These are phyloP conservation scores for Drosophila prosaltans DNA, from an alignment of 1,140 invertebrate species.

Conservation along the genomic window DNA sequence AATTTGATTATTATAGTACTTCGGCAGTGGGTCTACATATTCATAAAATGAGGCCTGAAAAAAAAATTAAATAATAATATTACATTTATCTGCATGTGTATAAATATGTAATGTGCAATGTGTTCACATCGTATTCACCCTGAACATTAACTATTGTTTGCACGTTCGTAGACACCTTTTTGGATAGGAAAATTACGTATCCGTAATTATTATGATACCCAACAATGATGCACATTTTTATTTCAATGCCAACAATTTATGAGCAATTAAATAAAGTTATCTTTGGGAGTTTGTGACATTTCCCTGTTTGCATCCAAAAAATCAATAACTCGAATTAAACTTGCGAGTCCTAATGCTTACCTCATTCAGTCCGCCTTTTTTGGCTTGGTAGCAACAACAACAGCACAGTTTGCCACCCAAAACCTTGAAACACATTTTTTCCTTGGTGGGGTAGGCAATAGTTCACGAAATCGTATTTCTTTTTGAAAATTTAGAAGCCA, in stretches of 20 bases:
- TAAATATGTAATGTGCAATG: not conserved
- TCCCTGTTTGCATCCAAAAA: not conserved
- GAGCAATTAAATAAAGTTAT: too few relatives aligned
- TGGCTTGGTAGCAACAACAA: constrained; percentile 50
- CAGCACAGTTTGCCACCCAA: constrained; percentile 51
- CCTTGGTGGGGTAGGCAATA: not conserved
- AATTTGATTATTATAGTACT: constrained; percentile 65
- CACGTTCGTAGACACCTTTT: too few relatives aligned
- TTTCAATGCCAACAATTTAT: too few relatives aligned
- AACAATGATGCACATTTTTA: too few relatives aligned
- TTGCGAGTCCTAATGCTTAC: constrained; percentile 46
- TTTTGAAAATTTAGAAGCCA: not conserved
- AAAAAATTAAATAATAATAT: too few relatives aligned
- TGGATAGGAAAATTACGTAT: not conserved
- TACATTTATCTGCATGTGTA: not conserved
- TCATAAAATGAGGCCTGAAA: constrained; percentile 74
- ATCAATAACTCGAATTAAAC: not conserved
- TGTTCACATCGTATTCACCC: too few relatives aligned
- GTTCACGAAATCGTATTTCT: not conserved
- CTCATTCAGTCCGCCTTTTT: constrained; percentile 67
- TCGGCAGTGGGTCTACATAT: constrained; percentile 59
- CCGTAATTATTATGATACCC: not conserved
- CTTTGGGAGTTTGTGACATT: too few relatives aligned
- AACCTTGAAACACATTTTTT: constrained; percentile 53
- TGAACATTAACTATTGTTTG: too few relatives aligned